Percentiles rank a stretch among this genome's conserved stretches.
Conservation (phyloP, 2,888 invertebrate genomes). For the Agonopterix heracliana region DNA sequence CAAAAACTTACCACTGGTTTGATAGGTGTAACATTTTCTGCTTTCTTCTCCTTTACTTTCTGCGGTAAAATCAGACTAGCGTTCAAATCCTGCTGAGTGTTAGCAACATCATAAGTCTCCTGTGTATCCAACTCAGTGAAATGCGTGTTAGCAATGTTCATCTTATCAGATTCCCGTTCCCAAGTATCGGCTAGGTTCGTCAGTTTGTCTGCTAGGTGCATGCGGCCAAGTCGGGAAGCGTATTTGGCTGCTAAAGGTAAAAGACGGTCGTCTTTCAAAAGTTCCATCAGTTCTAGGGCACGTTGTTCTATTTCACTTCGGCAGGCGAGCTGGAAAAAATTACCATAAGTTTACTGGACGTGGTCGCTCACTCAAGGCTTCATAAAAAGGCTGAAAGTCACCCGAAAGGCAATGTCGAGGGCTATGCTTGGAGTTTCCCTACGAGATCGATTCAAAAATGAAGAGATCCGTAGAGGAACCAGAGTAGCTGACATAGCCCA, state of each 20-base stretch:
- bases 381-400: too few relatives aligned
- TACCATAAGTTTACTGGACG: background rate
- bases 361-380: too few relatives aligned
- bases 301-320: slow-evolving; percentile 89
- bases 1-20: slow-evolving; percentile 57
- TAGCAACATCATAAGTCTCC: slow-evolving; percentile 58
- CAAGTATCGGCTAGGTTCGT: slow-evolving; percentile 73
- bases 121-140: slow-evolving; percentile 55
- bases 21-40: slow-evolving; percentile 45
- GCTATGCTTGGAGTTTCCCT: too few relatives aligned
- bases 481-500: too few relatives aligned
- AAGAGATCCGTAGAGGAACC: too few relatives aligned
- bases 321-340: slow-evolving; percentile 82
- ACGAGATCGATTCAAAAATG: too few relatives aligned
- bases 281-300: slow-evolving; percentile 89
- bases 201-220: slow-evolving; percentile 87
- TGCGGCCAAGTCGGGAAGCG: slow-evolving; percentile 85
- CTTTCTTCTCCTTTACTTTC: slow-evolving; percentile 49
- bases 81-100: slow-evolving; percentile 48
- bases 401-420: too few relatives aligned
- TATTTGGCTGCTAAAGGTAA: slow-evolving; percentile 92
- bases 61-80: slow-evolving; percentile 63
- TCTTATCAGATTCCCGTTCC: slow-evolving; percentile 45
- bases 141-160: slow-evolving; percentile 47
- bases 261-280: slow-evolving; percentile 85